phyloP scores from a whole-genome alignment of 1,140 invertebrate genomes.

The Euglossa dilemma region DNA sequence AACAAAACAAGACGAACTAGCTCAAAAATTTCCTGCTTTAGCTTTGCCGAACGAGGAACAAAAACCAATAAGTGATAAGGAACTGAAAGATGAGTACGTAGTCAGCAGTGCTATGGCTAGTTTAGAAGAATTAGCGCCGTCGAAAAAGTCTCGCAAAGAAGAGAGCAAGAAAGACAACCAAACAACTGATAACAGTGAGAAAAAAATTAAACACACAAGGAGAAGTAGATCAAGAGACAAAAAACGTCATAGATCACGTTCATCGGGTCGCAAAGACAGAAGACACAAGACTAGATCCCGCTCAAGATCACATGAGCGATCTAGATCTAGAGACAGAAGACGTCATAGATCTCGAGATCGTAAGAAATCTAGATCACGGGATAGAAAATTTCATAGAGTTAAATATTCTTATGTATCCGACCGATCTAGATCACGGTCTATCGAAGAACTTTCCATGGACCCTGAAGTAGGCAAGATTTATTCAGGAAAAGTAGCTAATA shows the following conservation, averaged over 20 bases:
- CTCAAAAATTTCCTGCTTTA: constrained; percentile 93
- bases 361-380: constrained; percentile 76
- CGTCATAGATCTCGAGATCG: constrained; percentile 75
- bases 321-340: constrained; percentile 71
- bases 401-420: constrained; percentile 58
- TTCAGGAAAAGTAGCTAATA: constrained; percentile 96
- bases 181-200: constrained; percentile 41
- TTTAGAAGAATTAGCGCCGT: constrained; percentile 93
- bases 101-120: constrained; percentile 94
- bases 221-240: constrained; percentile 75
- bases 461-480: constrained; percentile 90
- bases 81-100: constrained; percentile 81
- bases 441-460: constrained; percentile 78
- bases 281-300: constrained; percentile 67
- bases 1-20: constrained; percentile 85
- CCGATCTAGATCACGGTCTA: constrained; percentile 69
- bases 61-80: constrained; percentile 61
- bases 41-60: constrained; percentile 93
- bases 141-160: constrained; percentile 66
- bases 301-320: constrained; percentile 68
- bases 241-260: constrained; percentile 76
- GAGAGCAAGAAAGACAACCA: constrained; percentile 20
- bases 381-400: constrained; percentile 57
- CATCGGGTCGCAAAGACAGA: constrained; percentile 76
- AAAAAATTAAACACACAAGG: constrained; percentile 49